A percentile compares a stretch with the other conserved stretches of the same genome.
These are phyloP conservation scores for Synanthedon andrenaeformis DNA, from an alignment of 2,888 invertebrate genomes.

Conservation along the genomic window DNA sequence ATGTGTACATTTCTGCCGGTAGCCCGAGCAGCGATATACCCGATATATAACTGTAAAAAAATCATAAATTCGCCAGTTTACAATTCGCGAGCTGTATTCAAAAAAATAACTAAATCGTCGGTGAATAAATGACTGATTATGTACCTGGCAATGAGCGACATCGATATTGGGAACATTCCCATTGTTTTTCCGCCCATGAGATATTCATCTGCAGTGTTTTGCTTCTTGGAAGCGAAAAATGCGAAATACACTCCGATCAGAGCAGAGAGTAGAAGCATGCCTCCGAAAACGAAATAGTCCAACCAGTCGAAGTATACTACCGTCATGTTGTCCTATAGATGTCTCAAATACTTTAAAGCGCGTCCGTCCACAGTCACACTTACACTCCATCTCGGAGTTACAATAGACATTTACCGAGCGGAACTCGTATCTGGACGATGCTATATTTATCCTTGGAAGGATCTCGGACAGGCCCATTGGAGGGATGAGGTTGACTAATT, in stretches of 20 bases:
- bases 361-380: conserved; percentile 40
- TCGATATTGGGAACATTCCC: conserved; percentile 83
- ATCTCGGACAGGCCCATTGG: conserved; percentile 37
- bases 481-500: conserved; percentile 50
- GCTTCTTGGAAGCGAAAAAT: conserved; percentile 75
- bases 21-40: conserved; percentile 79
- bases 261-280: conserved; percentile 74
- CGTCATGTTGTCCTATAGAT: conserved; percentile 25
- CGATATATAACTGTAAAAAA: conserved; percentile 75
- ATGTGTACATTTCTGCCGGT: conserved; percentile 82
- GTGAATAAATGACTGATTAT: not conserved
- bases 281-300: conserved; percentile 76
- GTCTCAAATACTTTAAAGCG: conserved; percentile 13
- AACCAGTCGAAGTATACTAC: conserved; percentile 70
- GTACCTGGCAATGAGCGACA: conserved; percentile 83
- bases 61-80: not conserved
- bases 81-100: no score
- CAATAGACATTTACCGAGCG: conserved; percentile 44
- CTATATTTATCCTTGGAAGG: conserved; percentile 58
- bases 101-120: not conserved
- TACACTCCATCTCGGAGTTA: conserved; percentile 38
- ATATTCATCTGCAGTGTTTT: conserved; percentile 78
- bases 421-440: conserved; percentile 32
- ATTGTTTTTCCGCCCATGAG: conserved; percentile 81
- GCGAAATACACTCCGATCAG: conserved; percentile 79